Base-by-base conservation (phyloP, 2,888 invertebrate genomes). In the Dioctria rufipes region DNA sequence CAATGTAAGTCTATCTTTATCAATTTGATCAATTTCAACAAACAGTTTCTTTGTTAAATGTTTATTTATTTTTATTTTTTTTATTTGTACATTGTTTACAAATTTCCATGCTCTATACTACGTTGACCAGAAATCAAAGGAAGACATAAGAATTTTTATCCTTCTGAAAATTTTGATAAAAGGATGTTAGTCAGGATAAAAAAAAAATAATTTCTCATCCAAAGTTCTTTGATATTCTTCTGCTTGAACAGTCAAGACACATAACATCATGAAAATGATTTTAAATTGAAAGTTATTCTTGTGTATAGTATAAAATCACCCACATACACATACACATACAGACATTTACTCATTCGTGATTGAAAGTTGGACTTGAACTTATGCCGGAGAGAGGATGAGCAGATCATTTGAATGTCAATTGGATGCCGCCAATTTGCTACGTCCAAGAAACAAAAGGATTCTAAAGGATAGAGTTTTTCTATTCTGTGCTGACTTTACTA, bases 1-100 rank as follows among this genome's bases (percentile, higher is more conserved):
- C 89, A 89, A 84, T 89, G 89, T 89, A 85, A 89, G 89, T 25
- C 1, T 88, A 71, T 42, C 11, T 13, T 65, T 25, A 25, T 25
- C 1, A 25, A 2, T 25, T 25, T 2, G 25, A 25, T 25, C 0
- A 25, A 25, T 25, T 25, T 25, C 25, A 25, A 25, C 25, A 25
- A 25, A 25, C 25, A 25, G 25, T 25, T 25, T 25, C 25, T 25
- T 25, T 25, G 25, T 25, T 25, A 25, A 25, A 25, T 25, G 25
- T 25, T 2, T 25, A n/a, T n/a, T n/a, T n/a, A n/a, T 63, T 61
- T 39, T 25, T 37, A 5, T 63, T 6, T 69, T 46, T 42, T 46
- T 46, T 8, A 46, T 67, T 43, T 66, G 25, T 25, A 25, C 2
- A 67, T 67, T 46, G 67, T 67, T 67, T 5, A 67, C 25, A 5